Base-by-base conservation (phyloP, 2,797 vertebrate species). In the Helostoma temminkii region DNA sequence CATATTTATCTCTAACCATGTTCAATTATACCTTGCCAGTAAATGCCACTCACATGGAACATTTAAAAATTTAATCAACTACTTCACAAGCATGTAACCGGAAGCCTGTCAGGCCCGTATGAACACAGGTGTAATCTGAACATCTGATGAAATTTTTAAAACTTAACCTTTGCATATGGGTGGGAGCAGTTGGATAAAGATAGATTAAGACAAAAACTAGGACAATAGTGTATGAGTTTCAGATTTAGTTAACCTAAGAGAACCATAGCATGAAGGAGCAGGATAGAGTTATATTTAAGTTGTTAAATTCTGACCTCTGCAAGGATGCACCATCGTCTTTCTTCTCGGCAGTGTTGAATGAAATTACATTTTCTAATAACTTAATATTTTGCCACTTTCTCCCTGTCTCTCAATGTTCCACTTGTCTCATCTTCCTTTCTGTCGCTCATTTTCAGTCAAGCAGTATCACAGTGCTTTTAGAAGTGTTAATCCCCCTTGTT, bases 111-210 rank as follows among this genome's bases (percentile, higher is more conserved):
- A 21, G 34, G 21, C n/a, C 42, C 11, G 26, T 28, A 32, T 41
- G 25, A 74, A 59, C 39, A 61, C 32, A 76, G 68, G 64, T 74
- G 74, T 71, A 80, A 82, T 74, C 57, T 54, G 55, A 82, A 22
- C 43, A 36, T 47, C 26, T 54, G 66, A 78, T 71, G 47, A 55
- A 60, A 58, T 45, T 76, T 74, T 83, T 8, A 65, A 65, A 41
- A 61, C 53, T 25, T 5, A 2, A 58, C 67, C 54, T 57, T 61
- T 70, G 28, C 25, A 2, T 34, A 46, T 56, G 28, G n/a, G 22
- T 5, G n/a, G 15, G 12, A n/a, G 36, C 1, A 0, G 18, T 22
- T 9, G 6, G 24, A 18, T 0, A 15, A 37, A n/a, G 47, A 10
- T 16, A 28, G 18, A 69, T 39, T 48, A 30, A 30, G n/a, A n/a